phyloP scores from a whole-genome alignment of 2,888 invertebrate species.

The Hetaerina titia region DNA sequence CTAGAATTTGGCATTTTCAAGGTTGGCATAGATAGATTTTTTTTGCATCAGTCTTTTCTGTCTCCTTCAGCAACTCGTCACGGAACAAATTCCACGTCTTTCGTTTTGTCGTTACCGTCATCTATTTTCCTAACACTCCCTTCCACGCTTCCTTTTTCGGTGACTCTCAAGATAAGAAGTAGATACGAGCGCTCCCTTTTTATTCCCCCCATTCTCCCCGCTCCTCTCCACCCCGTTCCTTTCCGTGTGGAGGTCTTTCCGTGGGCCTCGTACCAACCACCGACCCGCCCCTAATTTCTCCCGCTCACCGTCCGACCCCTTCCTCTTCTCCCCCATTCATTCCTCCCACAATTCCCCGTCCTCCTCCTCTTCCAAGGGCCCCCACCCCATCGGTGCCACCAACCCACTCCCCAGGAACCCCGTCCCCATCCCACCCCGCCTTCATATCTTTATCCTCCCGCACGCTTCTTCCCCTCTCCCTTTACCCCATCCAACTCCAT shows the following conservation, averaged over 20 bases:
- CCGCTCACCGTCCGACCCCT: background rate
- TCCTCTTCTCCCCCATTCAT: background rate
- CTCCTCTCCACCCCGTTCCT: background rate
- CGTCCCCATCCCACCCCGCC: no score
- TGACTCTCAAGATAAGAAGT: background rate
- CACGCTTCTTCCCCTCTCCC: no score
- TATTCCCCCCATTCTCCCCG: background rate
- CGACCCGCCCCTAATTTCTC: conserved; percentile 14
- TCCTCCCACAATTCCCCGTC: background rate
- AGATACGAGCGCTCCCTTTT: background rate
- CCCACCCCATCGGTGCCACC: no score
- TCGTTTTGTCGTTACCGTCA: no score
- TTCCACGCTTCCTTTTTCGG: background rate
- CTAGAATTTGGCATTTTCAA: no score
- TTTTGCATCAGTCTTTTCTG: no score
- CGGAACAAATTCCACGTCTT: no score
- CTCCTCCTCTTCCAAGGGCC: background rate
- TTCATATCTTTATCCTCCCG: no score
- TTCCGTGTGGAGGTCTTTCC: background rate
- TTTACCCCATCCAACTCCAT: no score
- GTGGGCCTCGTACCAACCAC: conserved; percentile 37
- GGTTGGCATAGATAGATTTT: no score
- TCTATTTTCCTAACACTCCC: background rate
- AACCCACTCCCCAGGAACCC: no score
- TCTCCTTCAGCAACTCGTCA: no score